phyloP scores from a whole-genome alignment of 2,113 vertebrate species.

The Lophochroa leadbeateri region DNA sequence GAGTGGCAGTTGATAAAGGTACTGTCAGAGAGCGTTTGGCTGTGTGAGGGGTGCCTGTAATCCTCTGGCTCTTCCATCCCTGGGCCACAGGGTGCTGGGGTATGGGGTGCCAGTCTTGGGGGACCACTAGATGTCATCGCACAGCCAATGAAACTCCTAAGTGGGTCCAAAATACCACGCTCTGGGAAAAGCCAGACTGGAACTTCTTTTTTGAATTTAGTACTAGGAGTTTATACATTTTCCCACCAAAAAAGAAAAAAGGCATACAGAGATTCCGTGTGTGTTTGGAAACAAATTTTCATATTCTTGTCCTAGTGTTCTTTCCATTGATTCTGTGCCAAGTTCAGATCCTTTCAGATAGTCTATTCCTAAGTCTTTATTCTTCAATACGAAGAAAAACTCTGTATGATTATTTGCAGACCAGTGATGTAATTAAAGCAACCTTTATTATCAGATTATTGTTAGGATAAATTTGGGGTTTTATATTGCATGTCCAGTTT shows the following conservation, averaged over 20 bases:
- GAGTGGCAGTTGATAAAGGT: background rate
- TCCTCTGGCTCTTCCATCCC: background rate
- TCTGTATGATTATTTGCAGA: background rate
- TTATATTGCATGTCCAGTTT: background rate
- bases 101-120: background rate
- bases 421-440: background rate
- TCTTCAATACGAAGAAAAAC: background rate
- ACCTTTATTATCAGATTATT: background rate
- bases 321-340: background rate
- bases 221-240: background rate
- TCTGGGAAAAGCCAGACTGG: background rate
- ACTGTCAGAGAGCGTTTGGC: background rate
- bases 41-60: rapidly evolving
- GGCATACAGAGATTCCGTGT: background rate
- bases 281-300: background rate
- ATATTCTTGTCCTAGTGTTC: background rate
- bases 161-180: rapidly evolving
- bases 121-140: background rate
- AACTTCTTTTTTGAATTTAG: background rate
- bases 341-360: background rate
- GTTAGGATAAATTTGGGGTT: background rate
- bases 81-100: background rate
- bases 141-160: background rate
- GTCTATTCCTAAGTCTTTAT: background rate
- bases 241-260: background rate